These are phyloP conservation scores for Darevskia nairensis DNA, from an alignment of 2,797 vertebrate species.

Conservation along the genomic window DNA sequence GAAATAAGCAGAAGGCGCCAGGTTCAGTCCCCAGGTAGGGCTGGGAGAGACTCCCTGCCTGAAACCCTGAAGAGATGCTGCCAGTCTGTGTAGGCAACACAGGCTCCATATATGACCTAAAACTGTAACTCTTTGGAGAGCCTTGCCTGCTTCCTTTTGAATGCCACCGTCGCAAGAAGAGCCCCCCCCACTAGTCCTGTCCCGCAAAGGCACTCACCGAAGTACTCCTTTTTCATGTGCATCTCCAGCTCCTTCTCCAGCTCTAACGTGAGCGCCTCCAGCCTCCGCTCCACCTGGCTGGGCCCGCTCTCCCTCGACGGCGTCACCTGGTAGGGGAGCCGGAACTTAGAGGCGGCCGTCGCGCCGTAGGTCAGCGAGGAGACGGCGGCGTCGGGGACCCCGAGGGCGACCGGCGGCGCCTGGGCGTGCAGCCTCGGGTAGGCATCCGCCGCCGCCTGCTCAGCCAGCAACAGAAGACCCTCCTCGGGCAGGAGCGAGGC, in stretches of 20 bases:
- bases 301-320: constrained; percentile 89
- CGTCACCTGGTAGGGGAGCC: constrained; percentile 91
- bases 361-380: constrained; percentile 71
- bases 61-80: too few species aligned
- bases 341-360: constrained; percentile 82
- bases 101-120: too few species aligned
- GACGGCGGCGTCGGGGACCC: constrained; percentile 65
- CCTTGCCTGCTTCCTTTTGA: too few species aligned
- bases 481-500: constrained; percentile 81
- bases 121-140: too few species aligned
- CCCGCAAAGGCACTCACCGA: constrained; percentile 84
- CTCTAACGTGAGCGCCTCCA: constrained; percentile 94
- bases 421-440: constrained; percentile 74
- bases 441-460: constrained; percentile 83
- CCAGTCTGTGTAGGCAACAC: too few species aligned
- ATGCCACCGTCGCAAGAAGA: not conserved
- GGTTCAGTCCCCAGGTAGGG: too few species aligned
- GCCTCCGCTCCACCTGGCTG: constrained; percentile 91
- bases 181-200: not conserved
- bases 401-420: constrained; percentile 70
- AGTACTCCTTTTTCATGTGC: constrained; percentile 97
- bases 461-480: constrained; percentile 66
- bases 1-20: too few species aligned
- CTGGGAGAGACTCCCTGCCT: too few species aligned
- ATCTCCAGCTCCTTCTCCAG: constrained; percentile 96